A percentile compares a stretch with the other conserved stretches of the same genome.
Evolutionary conservation across 2,888 invertebrate species (phyloP).

Genomic region (Dryobota labecula): DNA sequence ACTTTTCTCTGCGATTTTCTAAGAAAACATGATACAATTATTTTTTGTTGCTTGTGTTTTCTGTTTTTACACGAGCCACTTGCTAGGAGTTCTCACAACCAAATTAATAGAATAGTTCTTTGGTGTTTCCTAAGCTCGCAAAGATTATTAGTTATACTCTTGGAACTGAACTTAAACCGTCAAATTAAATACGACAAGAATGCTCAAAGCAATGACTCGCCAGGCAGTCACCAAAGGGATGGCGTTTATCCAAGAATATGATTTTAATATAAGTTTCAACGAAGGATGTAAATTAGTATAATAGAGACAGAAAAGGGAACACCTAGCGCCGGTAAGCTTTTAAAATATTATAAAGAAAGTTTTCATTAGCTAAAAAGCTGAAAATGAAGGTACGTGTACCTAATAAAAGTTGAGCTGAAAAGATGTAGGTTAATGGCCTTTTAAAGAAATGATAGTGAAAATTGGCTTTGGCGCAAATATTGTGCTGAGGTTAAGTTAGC

Average conservation of each 20-base stretch:
- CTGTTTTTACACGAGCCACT: not conserved
- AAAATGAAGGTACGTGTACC: conserved; percentile 13
- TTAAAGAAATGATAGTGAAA: not conserved
- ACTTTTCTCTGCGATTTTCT: not conserved
- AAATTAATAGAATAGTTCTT: not conserved
- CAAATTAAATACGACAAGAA: not conserved
- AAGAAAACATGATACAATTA: not conserved
- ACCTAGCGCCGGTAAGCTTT: conserved; percentile 10
- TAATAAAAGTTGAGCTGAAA: conserved; percentile 8
- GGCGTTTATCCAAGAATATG: not conserved
- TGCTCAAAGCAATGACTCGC: not conserved
- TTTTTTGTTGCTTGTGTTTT: not conserved
- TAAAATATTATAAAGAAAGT: conserved; percentile 13
- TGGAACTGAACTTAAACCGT: not conserved
- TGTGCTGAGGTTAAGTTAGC: not conserved
- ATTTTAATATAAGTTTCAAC: not conserved
- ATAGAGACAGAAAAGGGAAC: not conserved
- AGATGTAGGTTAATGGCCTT: conserved; percentile 9
- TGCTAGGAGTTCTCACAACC: not conserved
- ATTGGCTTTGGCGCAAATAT: not conserved
- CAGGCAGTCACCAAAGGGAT: not conserved
- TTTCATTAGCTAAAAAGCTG: conserved; percentile 36
- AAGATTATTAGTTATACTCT: not conserved
- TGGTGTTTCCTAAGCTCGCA: not conserved
- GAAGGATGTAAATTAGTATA: conserved; percentile 18